Conservation (phyloP, 2,797 vertebrate species). For the Pipistrellus nathusii region DNA sequence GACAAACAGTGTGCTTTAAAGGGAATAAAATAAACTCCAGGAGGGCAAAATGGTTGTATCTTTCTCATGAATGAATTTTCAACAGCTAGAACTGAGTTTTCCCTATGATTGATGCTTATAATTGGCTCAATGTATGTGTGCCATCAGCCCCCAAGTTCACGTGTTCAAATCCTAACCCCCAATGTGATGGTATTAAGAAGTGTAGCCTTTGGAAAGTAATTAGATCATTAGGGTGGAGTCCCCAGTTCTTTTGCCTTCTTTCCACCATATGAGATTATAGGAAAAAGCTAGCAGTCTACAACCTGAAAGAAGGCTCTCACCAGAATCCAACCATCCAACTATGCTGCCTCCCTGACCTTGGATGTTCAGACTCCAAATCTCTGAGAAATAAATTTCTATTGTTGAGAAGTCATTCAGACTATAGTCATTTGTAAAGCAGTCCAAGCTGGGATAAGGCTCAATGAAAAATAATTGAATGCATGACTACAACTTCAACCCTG, state of each 20-base stretch:
- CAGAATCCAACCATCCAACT: background rate
- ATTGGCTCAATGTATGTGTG: background rate
- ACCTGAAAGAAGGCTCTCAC: background rate
- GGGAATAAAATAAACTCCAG: background rate
- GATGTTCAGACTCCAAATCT: background rate
- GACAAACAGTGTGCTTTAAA: background rate
- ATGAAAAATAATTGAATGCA: background rate
- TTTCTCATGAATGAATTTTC: background rate
- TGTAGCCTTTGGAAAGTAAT: background rate
- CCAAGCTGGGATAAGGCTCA: background rate
- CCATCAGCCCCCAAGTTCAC: too few species aligned
- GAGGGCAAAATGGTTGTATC: background rate
- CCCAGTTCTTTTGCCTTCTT: background rate
- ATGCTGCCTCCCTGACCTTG: background rate
- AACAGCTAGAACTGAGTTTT: background rate
- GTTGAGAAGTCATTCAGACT: background rate
- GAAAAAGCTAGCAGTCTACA: background rate
- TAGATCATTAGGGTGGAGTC: background rate
- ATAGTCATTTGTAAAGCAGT: background rate
- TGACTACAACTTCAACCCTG: background rate
- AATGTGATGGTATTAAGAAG: background rate
- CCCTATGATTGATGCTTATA: background rate
- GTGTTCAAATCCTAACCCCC: background rate
- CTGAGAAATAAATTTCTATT: background rate
- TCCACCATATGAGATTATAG: too few species aligned